Evolutionary conservation across 2,113 vertebrate species (phyloP).

Genomic region (Rhineura floridana): DNA sequence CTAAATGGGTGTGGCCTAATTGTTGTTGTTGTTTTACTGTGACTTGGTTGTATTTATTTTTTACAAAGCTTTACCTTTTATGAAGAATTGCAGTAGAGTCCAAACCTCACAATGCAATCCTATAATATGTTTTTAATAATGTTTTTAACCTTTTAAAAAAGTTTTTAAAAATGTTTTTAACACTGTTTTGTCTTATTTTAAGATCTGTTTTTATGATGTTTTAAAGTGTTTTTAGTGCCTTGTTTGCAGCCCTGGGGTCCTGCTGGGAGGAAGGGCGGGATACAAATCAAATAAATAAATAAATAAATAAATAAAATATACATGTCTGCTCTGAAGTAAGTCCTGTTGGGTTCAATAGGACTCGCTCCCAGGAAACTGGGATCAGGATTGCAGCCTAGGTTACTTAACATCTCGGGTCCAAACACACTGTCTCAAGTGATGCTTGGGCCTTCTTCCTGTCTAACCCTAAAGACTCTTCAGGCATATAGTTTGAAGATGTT

Average conservation of each 20-base stretch:
- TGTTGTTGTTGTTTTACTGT: neutral
- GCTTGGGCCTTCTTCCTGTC: neutral
- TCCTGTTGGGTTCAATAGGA: neutral
- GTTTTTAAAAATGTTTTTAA: too few relatives aligned
- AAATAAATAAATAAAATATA: neutral
- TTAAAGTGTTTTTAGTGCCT: too few relatives aligned
- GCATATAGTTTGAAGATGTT: too few relatives aligned
- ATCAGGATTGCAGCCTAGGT: neutral
- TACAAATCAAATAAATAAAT: too few relatives aligned
- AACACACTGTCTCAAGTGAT: neutral
- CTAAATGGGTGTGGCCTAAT: constrained; percentile 7
- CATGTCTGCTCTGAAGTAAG: neutral
- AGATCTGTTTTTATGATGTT: too few relatives aligned
- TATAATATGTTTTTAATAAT: too few relatives aligned
- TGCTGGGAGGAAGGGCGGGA: too few relatives aligned
- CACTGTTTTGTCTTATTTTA: too few relatives aligned
- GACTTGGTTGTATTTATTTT: neutral
- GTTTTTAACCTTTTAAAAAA: too few relatives aligned
- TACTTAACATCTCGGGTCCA: neutral
- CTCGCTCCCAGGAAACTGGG: neutral
- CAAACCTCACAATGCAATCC: neutral
- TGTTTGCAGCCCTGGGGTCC: too few relatives aligned
- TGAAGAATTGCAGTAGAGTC: neutral
- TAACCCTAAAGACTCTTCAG: neutral
- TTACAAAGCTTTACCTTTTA: neutral